phyloP scores from a whole-genome alignment of 2,113 vertebrate genomes.

The Phyllostomus hastatus region DNA sequence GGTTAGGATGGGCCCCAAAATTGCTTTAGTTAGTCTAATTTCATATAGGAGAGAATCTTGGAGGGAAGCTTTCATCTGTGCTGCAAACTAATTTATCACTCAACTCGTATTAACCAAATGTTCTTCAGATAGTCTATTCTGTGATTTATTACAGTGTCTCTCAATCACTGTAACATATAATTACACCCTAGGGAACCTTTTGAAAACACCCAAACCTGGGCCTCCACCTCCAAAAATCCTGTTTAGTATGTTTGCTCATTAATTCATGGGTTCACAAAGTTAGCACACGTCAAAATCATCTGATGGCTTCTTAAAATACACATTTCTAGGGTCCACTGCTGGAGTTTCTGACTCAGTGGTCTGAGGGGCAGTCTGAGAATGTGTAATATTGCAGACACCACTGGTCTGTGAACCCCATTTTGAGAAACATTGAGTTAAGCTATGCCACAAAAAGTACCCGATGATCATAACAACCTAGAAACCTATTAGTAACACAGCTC shows the following conservation, averaged over 20 bases:
- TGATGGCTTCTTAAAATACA: background rate
- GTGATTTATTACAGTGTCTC: background rate
- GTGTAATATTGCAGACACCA: background rate
- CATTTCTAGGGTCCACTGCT: background rate
- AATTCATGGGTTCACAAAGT: background rate
- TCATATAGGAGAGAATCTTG: background rate
- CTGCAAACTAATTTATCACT: background rate
- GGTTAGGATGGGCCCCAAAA: background rate
- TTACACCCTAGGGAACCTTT: background rate
- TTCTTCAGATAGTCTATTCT: background rate
- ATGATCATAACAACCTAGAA: background rate
- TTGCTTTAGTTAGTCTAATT: background rate
- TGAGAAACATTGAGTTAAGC: background rate
- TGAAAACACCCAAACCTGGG: background rate
- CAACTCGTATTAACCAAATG: background rate
- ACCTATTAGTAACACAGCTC: background rate
- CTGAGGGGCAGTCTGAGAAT: background rate
- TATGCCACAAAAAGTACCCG: background rate
- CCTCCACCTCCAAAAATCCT: background rate
- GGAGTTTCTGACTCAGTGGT: background rate
- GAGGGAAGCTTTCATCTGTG: background rate
- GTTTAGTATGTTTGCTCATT: background rate
- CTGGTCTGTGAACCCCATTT: background rate
- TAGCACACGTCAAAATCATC: background rate
- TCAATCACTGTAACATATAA: background rate